Conservation (phyloP, 2,797 vertebrate species). For the Microchirus variegatus region DNA sequence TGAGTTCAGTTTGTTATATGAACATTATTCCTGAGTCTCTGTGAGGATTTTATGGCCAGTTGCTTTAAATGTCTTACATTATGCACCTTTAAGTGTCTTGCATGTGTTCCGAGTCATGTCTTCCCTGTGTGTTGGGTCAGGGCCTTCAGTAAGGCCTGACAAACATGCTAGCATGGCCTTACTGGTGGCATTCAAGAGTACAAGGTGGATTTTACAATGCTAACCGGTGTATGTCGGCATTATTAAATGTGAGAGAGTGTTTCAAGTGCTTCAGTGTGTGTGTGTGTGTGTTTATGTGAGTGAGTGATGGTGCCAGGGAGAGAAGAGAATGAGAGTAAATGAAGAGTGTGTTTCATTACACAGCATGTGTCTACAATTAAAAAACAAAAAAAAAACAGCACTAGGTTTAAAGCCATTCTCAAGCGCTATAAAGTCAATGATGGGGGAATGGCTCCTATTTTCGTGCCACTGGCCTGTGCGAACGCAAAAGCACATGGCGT, state of each 20-base stretch:
- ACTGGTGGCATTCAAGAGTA: slow-evolving; percentile 53
- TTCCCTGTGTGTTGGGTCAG: too few species aligned
- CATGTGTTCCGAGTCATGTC: too few species aligned
- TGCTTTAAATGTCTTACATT: too few species aligned
- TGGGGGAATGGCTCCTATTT: slow-evolving; percentile 52
- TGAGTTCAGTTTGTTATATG: too few species aligned
- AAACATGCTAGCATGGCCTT: slow-evolving; percentile 65
- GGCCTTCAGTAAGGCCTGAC: slow-evolving; percentile 32
- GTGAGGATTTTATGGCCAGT: too few species aligned
- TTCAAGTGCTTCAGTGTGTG: slow-evolving; percentile 1
- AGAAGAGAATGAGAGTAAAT: slow-evolving; percentile 27
- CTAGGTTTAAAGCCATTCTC: slow-evolving; percentile 47
- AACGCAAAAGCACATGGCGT: slow-evolving; percentile 22
- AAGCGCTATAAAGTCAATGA: slow-evolving; percentile 53
- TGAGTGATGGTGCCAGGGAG: neutral
- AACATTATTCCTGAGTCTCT: too few species aligned
- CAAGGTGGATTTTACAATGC: slow-evolving; percentile 56
- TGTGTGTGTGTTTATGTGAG: slow-evolving; percentile 15
- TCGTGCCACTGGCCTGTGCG: slow-evolving; percentile 56
- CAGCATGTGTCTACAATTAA: slow-evolving; percentile 40
- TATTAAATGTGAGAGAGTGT: slow-evolving; percentile 41
- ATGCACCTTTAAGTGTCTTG: too few species aligned
- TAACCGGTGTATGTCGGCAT: slow-evolving; percentile 41
- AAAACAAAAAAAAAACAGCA: too few species aligned
- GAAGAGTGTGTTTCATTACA: slow-evolving; percentile 58